Evolutionary conservation across 2,797 vertebrate species (phyloP).

Genomic region (Gymnodraco acuticeps): DNA sequence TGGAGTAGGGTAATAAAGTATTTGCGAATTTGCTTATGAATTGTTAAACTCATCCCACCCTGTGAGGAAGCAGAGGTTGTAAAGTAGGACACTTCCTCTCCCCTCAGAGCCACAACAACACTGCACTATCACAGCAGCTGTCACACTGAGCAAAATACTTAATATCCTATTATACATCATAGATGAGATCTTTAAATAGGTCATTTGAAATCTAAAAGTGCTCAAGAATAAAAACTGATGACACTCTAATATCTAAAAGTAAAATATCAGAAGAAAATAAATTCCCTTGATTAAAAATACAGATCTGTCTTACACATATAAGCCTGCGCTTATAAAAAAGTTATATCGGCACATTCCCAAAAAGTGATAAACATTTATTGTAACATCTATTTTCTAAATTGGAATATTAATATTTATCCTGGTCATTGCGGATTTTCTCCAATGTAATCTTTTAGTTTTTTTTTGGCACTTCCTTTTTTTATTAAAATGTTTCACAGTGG

Average conservation of each 20-base stretch:
- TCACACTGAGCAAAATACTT: constrained; percentile 55
- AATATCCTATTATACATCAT: constrained; percentile 29
- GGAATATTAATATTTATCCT: too few relatives aligned
- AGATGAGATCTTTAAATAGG: constrained; percentile 14
- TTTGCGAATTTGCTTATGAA: constrained; percentile 51
- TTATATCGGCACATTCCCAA: too few relatives aligned
- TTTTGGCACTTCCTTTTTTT: too few relatives aligned
- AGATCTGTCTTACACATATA: too few relatives aligned
- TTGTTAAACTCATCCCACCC: constrained; percentile 55
- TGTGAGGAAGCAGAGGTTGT: constrained; percentile 55
- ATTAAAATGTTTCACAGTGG: too few relatives aligned
- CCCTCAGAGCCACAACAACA: constrained; percentile 59
- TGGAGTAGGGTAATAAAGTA: constrained; percentile 19
- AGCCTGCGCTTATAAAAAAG: too few relatives aligned
- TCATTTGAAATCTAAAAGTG: background rate
- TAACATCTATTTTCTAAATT: too few relatives aligned
- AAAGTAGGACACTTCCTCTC: constrained; percentile 74
- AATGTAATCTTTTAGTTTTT: too few relatives aligned
- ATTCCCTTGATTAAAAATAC: background rate
- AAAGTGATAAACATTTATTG: too few relatives aligned
- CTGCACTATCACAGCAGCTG: constrained; percentile 53
- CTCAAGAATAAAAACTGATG: background rate
- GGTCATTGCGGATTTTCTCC: too few relatives aligned
- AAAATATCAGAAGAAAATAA: background rate
- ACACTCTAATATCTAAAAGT: constrained; percentile 4